These are phyloP conservation scores for Nasonia giraulti DNA, from an alignment of 1,140 invertebrate species.

Conservation along the genomic window DNA sequence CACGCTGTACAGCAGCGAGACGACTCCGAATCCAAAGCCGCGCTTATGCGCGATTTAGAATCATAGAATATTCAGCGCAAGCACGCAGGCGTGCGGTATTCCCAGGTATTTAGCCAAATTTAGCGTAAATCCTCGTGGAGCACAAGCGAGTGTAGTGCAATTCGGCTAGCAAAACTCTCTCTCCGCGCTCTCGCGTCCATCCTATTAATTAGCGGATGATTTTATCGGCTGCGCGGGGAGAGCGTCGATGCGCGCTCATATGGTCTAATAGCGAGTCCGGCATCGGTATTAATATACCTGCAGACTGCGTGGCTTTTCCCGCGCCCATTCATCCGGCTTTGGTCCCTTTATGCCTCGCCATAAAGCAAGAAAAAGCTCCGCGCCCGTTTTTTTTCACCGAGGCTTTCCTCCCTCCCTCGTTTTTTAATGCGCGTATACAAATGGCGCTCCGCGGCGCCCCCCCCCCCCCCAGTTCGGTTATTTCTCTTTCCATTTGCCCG, in stretches of 20 bases:
- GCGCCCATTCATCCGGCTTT: not conserved
- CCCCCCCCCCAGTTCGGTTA: not conserved
- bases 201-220: conserved; percentile 62
- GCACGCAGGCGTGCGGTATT: not conserved
- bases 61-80: not conserved
- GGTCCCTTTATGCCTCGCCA: not conserved
- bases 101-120: not conserved
- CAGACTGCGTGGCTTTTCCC: not conserved
- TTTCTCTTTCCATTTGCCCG: not conserved
- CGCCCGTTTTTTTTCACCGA: not conserved
- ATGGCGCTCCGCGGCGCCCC: not conserved
- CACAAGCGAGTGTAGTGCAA: not conserved
- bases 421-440: not conserved
- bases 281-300: not conserved
- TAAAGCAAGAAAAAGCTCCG: not conserved
- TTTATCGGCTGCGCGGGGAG: conserved; percentile 53
- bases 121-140: not conserved
- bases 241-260: not conserved
- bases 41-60: not conserved
- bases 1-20: not conserved
- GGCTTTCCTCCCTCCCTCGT: not conserved
- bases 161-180: not conserved
- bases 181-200: conserved; percentile 40
- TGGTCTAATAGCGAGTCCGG: conserved; percentile 8
- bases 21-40: not conserved